Conservation (phyloP, 2,888 invertebrate genomes). For the Nowickia ferox region DNA sequence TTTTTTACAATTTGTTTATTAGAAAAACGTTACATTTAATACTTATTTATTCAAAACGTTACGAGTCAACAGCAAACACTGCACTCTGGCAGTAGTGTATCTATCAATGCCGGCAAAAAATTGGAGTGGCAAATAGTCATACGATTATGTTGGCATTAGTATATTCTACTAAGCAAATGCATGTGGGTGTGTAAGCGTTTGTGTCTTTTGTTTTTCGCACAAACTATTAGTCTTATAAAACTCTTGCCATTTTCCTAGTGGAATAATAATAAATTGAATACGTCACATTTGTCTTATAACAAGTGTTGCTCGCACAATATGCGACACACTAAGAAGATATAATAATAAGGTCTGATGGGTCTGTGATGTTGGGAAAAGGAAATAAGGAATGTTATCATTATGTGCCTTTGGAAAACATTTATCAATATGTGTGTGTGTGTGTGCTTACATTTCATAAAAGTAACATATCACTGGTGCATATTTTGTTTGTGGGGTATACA, state of each 20-base stretch:
- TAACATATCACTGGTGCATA: too few relatives aligned
- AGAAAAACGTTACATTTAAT: slow-evolving; percentile 2
- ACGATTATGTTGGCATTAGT: slow-evolving; percentile 56
- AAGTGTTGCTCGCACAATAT: slow-evolving; percentile 41
- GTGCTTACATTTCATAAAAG: too few relatives aligned
- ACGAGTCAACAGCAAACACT: slow-evolving; percentile 27
- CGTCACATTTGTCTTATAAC: slow-evolving; percentile 65
- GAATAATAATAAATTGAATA: slow-evolving; percentile 70
- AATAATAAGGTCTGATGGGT: slow-evolving; percentile 16
- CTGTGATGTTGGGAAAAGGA: neutral
- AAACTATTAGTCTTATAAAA: slow-evolving; percentile 55
- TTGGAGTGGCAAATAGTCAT: slow-evolving; percentile 44
- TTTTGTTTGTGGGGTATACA: slow-evolving; percentile 38
- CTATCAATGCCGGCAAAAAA: slow-evolving; percentile 1
- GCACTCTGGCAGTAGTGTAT: neutral
- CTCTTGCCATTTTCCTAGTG: slow-evolving; percentile 58
- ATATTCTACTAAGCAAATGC: too few relatives aligned
- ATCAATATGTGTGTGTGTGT: neutral
- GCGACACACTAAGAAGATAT: slow-evolving; percentile 25
- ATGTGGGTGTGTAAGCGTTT: neutral
- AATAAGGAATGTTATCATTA: slow-evolving; percentile 31
- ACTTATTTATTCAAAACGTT: slow-evolving; percentile 61
- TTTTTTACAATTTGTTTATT: slow-evolving; percentile 27
- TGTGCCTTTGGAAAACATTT: slow-evolving; percentile 5
- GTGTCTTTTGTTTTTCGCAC: neutral